Conservation (phyloP, 2,113 vertebrate genomes). For the Passer domesticus region DNA sequence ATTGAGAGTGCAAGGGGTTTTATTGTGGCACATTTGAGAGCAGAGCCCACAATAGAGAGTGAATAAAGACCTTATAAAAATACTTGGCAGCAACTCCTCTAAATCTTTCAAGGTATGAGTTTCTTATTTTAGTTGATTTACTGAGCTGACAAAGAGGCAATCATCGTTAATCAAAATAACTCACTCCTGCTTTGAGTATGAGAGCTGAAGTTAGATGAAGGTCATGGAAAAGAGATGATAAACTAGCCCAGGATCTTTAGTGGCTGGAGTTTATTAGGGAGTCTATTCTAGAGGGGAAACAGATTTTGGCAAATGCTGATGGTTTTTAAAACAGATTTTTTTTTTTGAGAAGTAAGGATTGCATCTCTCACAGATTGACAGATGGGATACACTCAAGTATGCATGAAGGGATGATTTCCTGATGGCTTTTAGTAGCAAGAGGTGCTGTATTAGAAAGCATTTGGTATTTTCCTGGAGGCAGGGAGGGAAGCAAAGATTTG, state of each 20-base stretch:
- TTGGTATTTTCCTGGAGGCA: slow-evolving; percentile 1
- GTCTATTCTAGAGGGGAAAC: not conserved
- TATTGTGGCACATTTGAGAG: slow-evolving; percentile 6
- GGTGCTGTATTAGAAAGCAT: not conserved
- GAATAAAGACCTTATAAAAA: slow-evolving; percentile 57
- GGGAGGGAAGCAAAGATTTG: not conserved
- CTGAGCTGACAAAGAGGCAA: slow-evolving; percentile 58
- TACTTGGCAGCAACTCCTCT: slow-evolving; percentile 30
- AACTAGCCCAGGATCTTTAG: not conserved
- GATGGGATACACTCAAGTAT: not conserved
- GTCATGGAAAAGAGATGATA: slow-evolving; percentile 57
- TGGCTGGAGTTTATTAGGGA: slow-evolving; percentile 23
- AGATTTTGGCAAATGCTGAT: not conserved
- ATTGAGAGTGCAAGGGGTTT: not conserved
- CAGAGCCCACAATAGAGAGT: not conserved
- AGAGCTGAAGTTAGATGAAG: slow-evolving; percentile 62
- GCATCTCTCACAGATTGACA: not conserved
- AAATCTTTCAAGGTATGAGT: slow-evolving; percentile 62
- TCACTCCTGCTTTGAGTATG: slow-evolving; percentile 38
- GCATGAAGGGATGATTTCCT: not conserved
- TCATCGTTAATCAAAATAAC: slow-evolving; percentile 70
- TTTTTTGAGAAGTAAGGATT: not conserved
- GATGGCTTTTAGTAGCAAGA: not conserved
- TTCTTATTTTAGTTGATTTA: slow-evolving; percentile 69
- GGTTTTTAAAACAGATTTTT: not conserved